Conservation (phyloP, 2,113 vertebrate species). For the Ciconia maguari region DNA sequence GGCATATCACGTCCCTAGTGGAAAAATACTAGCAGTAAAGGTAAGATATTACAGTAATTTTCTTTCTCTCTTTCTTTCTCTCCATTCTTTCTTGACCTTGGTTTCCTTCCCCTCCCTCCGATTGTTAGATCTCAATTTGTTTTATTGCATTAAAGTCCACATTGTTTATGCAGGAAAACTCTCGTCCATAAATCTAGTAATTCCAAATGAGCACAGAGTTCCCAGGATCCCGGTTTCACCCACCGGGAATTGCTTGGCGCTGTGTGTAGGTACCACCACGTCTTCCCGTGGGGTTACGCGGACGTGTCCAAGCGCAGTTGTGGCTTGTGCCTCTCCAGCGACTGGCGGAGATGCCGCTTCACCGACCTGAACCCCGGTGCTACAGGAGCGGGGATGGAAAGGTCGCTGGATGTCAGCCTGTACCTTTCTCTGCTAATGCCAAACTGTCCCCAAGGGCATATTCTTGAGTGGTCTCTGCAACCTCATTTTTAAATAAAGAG, state of each 20-base stretch:
- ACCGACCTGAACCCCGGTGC: not conserved
- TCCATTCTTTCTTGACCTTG: not conserved
- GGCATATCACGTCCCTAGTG: conserved; percentile 90
- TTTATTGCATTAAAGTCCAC: not conserved
- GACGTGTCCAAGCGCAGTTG: no score
- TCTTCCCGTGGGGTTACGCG: not conserved
- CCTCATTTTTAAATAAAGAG: not conserved
- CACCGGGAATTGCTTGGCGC: fast-evolving
- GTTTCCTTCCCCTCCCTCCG: not conserved
- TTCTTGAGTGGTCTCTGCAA: not conserved
- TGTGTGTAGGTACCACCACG: fast-evolving
- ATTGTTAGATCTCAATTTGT: not conserved
- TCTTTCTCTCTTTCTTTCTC: not conserved
- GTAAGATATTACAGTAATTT: conserved; percentile 72
- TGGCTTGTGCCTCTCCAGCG: not conserved
- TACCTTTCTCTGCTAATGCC: not conserved
- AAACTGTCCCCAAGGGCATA: not conserved
- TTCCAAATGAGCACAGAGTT: not conserved
- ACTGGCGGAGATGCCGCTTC: not conserved
- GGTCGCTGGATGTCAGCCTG: not conserved
- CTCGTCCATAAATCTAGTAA: not conserved
- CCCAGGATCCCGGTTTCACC: not conserved
- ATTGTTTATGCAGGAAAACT: not conserved
- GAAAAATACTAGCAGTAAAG: conserved; percentile 94
- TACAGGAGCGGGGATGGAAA: not conserved